Evolutionary conservation across 2,888 invertebrate species (phyloP).

Genomic region (Lithophane ornitopus): DNA sequence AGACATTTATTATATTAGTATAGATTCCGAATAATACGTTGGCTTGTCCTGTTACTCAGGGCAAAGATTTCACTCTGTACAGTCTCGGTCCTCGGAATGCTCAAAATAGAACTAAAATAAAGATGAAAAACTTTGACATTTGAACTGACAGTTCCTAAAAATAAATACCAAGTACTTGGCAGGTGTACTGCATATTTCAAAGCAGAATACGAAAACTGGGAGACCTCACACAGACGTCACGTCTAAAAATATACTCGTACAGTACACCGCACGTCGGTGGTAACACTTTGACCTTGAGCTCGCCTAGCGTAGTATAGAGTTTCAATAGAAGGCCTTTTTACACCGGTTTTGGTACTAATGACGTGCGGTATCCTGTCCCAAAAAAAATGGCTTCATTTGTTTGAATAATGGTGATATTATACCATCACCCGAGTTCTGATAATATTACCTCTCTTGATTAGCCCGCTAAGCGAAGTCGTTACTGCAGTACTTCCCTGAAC

Average conservation of each 20-base stretch:
- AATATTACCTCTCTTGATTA: conserved; percentile 40
- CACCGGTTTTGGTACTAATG: background rate
- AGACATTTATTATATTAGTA: background rate
- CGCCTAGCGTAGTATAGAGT: background rate
- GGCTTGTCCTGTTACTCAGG: background rate
- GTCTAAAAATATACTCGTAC: conserved; percentile 25
- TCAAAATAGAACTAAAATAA: background rate
- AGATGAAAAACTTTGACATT: background rate
- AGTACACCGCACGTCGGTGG: background rate
- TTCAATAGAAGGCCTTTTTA: background rate
- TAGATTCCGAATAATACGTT: background rate
- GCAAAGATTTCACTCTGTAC: background rate
- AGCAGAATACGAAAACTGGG: background rate
- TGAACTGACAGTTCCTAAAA: background rate
- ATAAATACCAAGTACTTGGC: background rate
- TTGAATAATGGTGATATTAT: conserved; percentile 36
- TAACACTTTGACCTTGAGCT: background rate
- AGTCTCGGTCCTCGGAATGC: background rate
- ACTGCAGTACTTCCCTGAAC: conserved; percentile 11
- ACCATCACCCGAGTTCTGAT: conserved; percentile 29
- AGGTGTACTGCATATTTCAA: conserved; percentile 19
- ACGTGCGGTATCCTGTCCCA: too few relatives aligned
- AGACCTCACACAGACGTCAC: background rate
- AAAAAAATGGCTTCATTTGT: conserved; percentile 34
- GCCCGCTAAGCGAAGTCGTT: conserved; percentile 34